Evolutionary conservation across 2,888 invertebrate genomes (phyloP).

Genomic region (Nymphalis c-album): DNA sequence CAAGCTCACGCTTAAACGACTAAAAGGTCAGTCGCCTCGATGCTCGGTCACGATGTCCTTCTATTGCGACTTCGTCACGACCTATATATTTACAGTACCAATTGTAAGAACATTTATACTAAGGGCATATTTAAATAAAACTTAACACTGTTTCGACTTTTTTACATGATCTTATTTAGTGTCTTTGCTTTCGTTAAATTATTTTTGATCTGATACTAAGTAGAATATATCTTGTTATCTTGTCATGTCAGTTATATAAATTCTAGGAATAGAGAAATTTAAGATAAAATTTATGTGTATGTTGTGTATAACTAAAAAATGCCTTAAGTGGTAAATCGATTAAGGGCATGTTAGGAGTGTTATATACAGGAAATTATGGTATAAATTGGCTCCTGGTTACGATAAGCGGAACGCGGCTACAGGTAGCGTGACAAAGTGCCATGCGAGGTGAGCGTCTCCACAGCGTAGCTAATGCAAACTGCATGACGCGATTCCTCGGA

Average conservation of each 20-base stretch:
- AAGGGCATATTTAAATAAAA: background rate
- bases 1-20: slow-evolving; percentile 60
- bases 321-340: slow-evolving; percentile 50
- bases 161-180: background rate
- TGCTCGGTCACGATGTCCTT: slow-evolving; percentile 71
- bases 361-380: slow-evolving; percentile 42
- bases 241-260: too few relatives aligned
- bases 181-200: too few relatives aligned
- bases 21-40: slow-evolving; percentile 70
- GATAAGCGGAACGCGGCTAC: slow-evolving; percentile 52
- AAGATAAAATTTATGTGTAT: too few relatives aligned
- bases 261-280: too few relatives aligned
- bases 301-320: background rate
- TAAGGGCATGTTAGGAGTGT: slow-evolving; percentile 47
- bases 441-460: slow-evolving; percentile 47
- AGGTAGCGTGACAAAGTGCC: slow-evolving; percentile 57
- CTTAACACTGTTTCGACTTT: background rate
- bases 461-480: slow-evolving; percentile 63
- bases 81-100: slow-evolving; percentile 74
- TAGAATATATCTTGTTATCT: too few relatives aligned
- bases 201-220: too few relatives aligned
- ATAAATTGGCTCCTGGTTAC: slow-evolving; percentile 47
- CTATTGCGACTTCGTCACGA: slow-evolving; percentile 66
- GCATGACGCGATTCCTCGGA: slow-evolving; percentile 40
- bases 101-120: slow-evolving; percentile 54